A percentile compares a stretch with the other conserved stretches of the same genome.
Evolutionary conservation across 2,888 invertebrate genomes (phyloP).

Genomic region (Pelosia muscerda): DNA sequence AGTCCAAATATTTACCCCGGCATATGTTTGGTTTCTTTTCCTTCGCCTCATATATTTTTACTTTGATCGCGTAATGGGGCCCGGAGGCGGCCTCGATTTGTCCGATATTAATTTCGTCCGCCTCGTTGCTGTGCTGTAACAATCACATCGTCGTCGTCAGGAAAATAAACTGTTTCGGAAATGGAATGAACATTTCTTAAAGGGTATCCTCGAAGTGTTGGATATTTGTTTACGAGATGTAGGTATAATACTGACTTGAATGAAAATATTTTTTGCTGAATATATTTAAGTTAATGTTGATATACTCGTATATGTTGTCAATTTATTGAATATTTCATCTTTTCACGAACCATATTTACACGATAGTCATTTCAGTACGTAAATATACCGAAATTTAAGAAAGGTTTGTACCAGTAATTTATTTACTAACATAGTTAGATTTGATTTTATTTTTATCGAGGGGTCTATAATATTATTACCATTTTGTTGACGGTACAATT

Average conservation of each 20-base stretch:
- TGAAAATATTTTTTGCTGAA: background rate
- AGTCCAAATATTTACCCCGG: slow-evolving; percentile 83
- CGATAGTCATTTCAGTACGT: no score
- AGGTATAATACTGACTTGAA: background rate
- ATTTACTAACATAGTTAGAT: background rate
- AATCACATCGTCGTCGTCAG: slow-evolving; percentile 51
- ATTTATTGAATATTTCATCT: no score
- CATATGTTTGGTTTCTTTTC: slow-evolving; percentile 86
- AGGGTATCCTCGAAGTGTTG: background rate
- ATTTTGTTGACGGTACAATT: slow-evolving; percentile 49
- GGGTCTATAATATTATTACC: slow-evolving; percentile 37
- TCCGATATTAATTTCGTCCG: slow-evolving; percentile 80
- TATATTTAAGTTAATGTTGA: background rate
- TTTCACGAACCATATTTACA: no score
- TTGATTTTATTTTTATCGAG: slow-evolving; percentile 19
- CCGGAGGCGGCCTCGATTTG: slow-evolving; percentile 79
- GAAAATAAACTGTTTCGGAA: slow-evolving; percentile 61
- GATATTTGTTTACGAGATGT: background rate
- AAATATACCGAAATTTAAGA: background rate
- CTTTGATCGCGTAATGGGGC: slow-evolving; percentile 83
- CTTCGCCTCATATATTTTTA: slow-evolving; percentile 86
- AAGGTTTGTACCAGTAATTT: slow-evolving; percentile 7
- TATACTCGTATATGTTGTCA: no score
- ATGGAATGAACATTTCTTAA: slow-evolving; percentile 30
- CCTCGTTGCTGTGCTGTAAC: slow-evolving; percentile 55